Conservation (phyloP, 2,888 invertebrate species). For the Polydesmus complanatus region DNA sequence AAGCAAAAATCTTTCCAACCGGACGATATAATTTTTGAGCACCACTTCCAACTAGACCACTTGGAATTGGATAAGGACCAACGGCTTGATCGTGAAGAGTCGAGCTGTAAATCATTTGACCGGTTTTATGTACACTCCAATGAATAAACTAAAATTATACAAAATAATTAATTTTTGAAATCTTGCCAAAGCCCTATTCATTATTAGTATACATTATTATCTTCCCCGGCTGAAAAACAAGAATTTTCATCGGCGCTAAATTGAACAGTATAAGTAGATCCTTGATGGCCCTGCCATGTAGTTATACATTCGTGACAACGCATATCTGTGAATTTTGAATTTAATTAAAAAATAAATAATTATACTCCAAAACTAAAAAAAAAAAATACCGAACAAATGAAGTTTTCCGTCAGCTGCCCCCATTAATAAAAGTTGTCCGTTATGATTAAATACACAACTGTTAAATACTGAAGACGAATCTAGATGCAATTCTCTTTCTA, state of each 20-base stretch:
- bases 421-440: slow-evolving; percentile 43
- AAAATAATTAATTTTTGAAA: neutral
- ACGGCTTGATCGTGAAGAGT: slow-evolving; percentile 27
- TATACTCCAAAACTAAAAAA: neutral
- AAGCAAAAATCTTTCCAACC: slow-evolving; percentile 35
- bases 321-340: slow-evolving; percentile 30
- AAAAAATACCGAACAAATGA: slow-evolving; percentile 37
- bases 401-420: slow-evolving; percentile 45
- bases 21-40: slow-evolving; percentile 23
- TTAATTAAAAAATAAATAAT: neutral
- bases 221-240: slow-evolving; percentile 43
- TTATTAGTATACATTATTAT: slow-evolving; percentile 43
- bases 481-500: slow-evolving; percentile 29
- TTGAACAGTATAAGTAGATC: slow-evolving; percentile 40
- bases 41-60: slow-evolving; percentile 16
- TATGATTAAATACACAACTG: slow-evolving; percentile 44
- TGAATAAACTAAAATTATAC: slow-evolving; percentile 29
- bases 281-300: slow-evolving; percentile 41
- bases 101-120: slow-evolving; percentile 31
- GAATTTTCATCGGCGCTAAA: slow-evolving; percentile 42
- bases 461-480: slow-evolving; percentile 34
- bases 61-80: slow-evolving; percentile 25
- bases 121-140: slow-evolving; percentile 35
- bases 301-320: slow-evolving; percentile 41
- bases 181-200: too few relatives aligned